Evolutionary conservation across 2,113 vertebrate genomes (phyloP), one percentile per base, ranked within the genome.

Genomic region (Suncus etruscus): DNA sequence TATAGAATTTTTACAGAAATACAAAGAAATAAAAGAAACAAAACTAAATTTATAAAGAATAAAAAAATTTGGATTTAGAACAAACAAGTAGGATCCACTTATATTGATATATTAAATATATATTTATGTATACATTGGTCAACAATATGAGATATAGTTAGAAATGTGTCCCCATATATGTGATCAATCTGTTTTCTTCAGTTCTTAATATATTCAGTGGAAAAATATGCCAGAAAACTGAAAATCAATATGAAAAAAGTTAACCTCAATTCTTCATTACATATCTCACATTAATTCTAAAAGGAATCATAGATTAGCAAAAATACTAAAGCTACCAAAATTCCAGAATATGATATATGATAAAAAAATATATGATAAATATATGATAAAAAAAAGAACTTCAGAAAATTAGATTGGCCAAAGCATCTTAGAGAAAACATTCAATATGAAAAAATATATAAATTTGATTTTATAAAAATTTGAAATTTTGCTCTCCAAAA

Each of bases 251-350:
- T 50, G 16, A 47, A 75, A 75, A 82, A 83, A 82, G 48, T 72
- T 1, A 50, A 39, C 29, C 32, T 89, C 68, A 93, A 75, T 11
- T 8, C 9, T 39, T 74, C 74, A 74, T 9, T 47, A 3, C 58
- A 75, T 50, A 68, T 58, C 48, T 16, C 58, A 89, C 77, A 80
- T 74, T 80, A 68, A 90, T 80, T 87, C 50, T 48, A 81, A 93
- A 69, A 75, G 12, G 3, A 32, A 27, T 66, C 74, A 72, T 66
- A 74, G 15, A 11, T 3, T 69, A 61, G 8, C 68, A 68, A 66
- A 80, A 89, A 80, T 79, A 48, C 32, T 54, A 48, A 73, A 79
- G 32, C 31, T 74, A 85, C 31, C 11, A 89, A 66, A 24, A 8
- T 2, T 66, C 9, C 79, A 47, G 47, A 84, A 66, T 27, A 78